These are phyloP conservation scores for Pheosia gnoma DNA, from an alignment of 2,888 invertebrate species.

Conservation along the genomic window DNA sequence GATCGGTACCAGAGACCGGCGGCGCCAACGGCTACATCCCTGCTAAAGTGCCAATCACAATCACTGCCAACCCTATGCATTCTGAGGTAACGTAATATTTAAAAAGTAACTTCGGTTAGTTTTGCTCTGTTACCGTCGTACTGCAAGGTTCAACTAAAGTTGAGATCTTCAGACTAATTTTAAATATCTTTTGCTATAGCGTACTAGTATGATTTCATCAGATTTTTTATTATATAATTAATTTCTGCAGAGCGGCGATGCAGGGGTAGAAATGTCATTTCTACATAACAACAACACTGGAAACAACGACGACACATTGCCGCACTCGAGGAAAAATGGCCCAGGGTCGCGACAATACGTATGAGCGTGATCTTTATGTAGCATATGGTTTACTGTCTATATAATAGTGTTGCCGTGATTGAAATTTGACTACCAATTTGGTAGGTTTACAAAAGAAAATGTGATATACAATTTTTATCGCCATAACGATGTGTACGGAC, in stretches of 20 bases:
- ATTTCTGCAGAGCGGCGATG: constrained; percentile 65
- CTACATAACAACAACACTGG: constrained; percentile 86
- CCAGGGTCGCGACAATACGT: constrained; percentile 69
- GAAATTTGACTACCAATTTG: constrained; percentile 42
- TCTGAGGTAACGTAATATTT: constrained; percentile 83
- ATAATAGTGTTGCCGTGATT: constrained; percentile 20
- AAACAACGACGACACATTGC: constrained; percentile 68
- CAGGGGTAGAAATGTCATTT: constrained; percentile 87
- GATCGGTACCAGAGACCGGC: constrained; percentile 64
- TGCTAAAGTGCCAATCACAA: constrained; percentile 86
- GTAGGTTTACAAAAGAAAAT: constrained; percentile 45
- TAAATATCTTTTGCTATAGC: too few relatives aligned
- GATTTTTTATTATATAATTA: too few relatives aligned
- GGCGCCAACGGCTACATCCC: constrained; percentile 78
- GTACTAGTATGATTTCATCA: too few relatives aligned
- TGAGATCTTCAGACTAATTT: too few relatives aligned
- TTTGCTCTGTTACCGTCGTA: background rate
- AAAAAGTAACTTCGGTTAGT: background rate
- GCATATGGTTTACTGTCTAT: constrained; percentile 20
- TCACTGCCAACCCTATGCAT: constrained; percentile 90
- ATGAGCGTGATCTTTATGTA: constrained; percentile 41
- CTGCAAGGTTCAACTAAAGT: too few relatives aligned
- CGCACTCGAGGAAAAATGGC: constrained; percentile 73
- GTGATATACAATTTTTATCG: constrained; percentile 57
- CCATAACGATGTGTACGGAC: constrained; percentile 56